Percentiles rank a stretch among this genome's conserved stretches.
These are phyloP conservation scores for Gambusia holbrooki DNA, from an alignment of 2,113 vertebrate genomes.

Conservation along the genomic window DNA sequence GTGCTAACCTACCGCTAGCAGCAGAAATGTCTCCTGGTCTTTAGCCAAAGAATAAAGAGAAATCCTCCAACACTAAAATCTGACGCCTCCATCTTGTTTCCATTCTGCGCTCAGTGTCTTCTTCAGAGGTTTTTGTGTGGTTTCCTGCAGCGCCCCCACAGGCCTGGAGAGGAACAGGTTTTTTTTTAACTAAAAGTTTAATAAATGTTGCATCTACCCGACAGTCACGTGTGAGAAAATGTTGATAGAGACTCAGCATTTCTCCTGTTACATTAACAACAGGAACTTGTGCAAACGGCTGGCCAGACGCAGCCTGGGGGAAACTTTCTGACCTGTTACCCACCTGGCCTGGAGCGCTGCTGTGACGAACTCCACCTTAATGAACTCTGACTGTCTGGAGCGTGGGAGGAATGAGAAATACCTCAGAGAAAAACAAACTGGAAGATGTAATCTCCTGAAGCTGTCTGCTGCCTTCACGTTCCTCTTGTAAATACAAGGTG, in stretches of 20 bases:
- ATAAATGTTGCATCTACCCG: no score
- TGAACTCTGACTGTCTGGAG: constrained; percentile 55
- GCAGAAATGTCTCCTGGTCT: no score
- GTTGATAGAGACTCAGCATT: not conserved
- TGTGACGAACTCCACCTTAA: constrained; percentile 46
- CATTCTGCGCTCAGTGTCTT: no score
- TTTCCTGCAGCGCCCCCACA: no score
- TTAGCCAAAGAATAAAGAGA: no score
- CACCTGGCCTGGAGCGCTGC: constrained; percentile 23
- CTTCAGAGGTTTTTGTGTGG: no score
- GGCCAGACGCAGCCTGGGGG: constrained; percentile 21
- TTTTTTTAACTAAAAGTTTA: no score
- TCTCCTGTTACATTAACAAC: not conserved
- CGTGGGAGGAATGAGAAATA: constrained; percentile 47
- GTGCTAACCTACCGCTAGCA: no score
- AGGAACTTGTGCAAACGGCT: not conserved
- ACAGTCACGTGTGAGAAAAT: no score
- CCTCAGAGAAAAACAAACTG: constrained; percentile 37
- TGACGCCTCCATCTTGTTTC: no score
- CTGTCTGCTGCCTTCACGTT: constrained; percentile 50
- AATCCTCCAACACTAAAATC: no score
- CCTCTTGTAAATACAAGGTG: constrained; percentile 46
- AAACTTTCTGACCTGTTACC: constrained; percentile 57
- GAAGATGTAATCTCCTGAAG: constrained; percentile 59
- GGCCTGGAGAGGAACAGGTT: no score